Conservation (phyloP, 2,888 invertebrate species). For the Eupsilia transversa region DNA sequence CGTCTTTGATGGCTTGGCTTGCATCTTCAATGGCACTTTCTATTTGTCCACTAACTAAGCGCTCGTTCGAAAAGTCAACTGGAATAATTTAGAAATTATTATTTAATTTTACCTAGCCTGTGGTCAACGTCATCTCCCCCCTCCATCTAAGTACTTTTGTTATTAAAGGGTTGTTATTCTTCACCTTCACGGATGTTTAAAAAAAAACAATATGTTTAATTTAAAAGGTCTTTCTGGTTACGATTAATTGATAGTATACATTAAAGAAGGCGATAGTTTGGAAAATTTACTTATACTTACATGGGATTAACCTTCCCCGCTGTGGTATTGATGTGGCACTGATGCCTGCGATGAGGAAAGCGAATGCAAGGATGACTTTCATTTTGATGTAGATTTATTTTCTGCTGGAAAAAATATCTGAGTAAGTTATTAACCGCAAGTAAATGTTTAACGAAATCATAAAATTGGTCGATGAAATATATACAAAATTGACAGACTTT, state of each 20-base stretch:
- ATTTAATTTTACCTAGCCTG: not conserved
- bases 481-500: not conserved
- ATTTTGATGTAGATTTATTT: constrained; percentile 65
- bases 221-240: too few species aligned
- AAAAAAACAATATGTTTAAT: not conserved
- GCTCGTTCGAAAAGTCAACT: constrained; percentile 54
- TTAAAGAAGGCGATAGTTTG: not conserved
- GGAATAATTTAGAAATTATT: not conserved
- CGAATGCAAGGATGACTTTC: constrained; percentile 72
- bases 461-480: not conserved
- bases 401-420: not conserved
- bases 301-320: not conserved
- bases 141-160: not conserved
- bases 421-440: not conserved
- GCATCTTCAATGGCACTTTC: constrained; percentile 69
- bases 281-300: constrained; percentile 42
- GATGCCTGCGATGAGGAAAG: constrained; percentile 72
- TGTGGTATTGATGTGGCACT: constrained; percentile 53
- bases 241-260: not conserved
- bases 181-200: not conserved
- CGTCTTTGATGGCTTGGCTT: constrained; percentile 70
- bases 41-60: constrained; percentile 71
- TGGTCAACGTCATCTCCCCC: not conserved
- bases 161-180: not conserved
- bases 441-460: not conserved